These are phyloP conservation scores for Aramus guarauna DNA, from an alignment of 2,113 vertebrate genomes.

Conservation along the genomic window DNA sequence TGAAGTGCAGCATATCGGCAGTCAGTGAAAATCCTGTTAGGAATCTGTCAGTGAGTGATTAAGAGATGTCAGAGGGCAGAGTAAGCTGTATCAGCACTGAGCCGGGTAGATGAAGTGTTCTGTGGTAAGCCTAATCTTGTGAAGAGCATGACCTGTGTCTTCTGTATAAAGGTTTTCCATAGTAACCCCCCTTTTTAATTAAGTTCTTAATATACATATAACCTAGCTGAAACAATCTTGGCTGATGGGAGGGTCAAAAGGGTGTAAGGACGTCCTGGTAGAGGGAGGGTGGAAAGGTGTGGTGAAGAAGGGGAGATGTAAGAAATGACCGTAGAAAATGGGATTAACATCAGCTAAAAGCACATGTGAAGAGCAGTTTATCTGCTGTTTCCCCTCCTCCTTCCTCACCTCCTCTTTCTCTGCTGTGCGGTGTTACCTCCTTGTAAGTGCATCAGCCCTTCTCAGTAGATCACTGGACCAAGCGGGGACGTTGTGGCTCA, in stretches of 20 bases:
- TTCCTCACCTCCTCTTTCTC: neutral
- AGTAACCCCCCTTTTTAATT: neutral
- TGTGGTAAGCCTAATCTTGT: slow-evolving; percentile 36
- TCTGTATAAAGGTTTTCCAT: neutral
- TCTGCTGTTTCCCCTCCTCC: neutral
- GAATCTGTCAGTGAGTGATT: slow-evolving; percentile 52
- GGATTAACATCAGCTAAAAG: slow-evolving; percentile 39
- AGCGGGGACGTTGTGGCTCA: neutral
- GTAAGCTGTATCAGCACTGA: slow-evolving; percentile 38
- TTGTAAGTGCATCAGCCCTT: neutral
- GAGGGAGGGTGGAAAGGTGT: neutral
- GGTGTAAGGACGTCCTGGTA: neutral
- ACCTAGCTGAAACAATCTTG: neutral
- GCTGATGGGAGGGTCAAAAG: neutral
- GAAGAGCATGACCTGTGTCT: slow-evolving; percentile 21
- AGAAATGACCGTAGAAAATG: slow-evolving; percentile 13
- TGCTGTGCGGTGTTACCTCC: neutral
- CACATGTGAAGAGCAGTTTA: neutral
- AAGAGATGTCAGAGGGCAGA: slow-evolving; percentile 47
- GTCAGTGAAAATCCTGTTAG: slow-evolving; percentile 53
- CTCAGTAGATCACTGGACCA: neutral
- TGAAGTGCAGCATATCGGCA: neutral
- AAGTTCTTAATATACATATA: slow-evolving; percentile 11
- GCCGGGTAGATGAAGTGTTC: slow-evolving; percentile 34
- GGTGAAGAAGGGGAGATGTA: neutral